Conservation (phyloP, 2,113 vertebrate species). For the Leptocoma aspasia region DNA sequence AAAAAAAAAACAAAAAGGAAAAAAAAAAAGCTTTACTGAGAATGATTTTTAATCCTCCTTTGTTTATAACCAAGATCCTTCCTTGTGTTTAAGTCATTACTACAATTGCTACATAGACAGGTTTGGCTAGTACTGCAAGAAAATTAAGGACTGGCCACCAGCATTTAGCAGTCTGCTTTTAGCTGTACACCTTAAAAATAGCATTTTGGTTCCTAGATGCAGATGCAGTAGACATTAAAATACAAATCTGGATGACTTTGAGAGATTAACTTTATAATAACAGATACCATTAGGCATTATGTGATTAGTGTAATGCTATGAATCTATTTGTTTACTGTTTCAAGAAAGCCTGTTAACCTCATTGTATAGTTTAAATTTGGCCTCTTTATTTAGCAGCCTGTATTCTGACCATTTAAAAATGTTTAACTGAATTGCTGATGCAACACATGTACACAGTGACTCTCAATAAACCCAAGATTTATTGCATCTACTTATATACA, state of each 20-base stretch:
- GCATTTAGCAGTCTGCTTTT: neutral
- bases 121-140: conserved; percentile 29
- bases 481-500: neutral
- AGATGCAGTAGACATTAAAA: neutral
- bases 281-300: neutral
- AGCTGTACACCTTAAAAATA: neutral
- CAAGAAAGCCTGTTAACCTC: neutral
- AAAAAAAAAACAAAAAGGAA: neutral
- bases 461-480: neutral
- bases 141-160: neutral
- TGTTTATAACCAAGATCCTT: neutral
- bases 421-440: conserved; percentile 1
- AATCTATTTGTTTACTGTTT: neutral
- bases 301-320: neutral
- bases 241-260: neutral
- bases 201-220: neutral
- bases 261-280: neutral
- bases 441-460: neutral
- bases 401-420: neutral
- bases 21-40: neutral
- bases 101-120: neutral
- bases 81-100: neutral
- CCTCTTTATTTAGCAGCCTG: neutral
- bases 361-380: neutral
- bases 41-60: neutral